Base-by-base conservation (phyloP, 2,113 vertebrate genomes). In the Fregata magnificens region DNA sequence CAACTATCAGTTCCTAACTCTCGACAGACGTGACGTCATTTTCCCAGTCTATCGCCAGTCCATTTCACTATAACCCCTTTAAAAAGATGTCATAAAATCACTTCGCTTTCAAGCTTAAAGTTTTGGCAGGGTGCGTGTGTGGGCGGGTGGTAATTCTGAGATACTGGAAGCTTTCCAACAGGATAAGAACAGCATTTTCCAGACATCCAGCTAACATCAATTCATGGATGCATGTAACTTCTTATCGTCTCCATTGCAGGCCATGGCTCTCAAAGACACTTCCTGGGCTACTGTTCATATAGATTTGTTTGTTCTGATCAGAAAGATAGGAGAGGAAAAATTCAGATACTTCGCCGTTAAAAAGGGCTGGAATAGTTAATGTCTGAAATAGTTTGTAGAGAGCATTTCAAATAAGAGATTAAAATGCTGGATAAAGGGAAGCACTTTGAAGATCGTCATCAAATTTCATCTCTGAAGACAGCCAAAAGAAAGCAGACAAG, bases 351-450 rank as follows among this genome's bases (percentile, higher is more conserved):
- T 56, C 3, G 8, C 50, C 71, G 90, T 90, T 92, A 90, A 70
- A 91, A 83, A 86, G 32, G 21, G 13, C 15, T 61, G 61, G 49
- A 87, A 93, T 59, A 85, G 73, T 90, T 94, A 94, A 90, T 66
- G 67, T 58, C 67, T 92, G 67, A 83, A 95, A 83, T 17, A 90
- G 59, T 72, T 87, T 66, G 58, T 47, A 85, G 93, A 88, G 3
- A 61, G 26, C n/a, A 73, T 93, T 97, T 90, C 85, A 88, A 90
- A 62, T 62, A 92, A 80, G 50, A 94, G 87, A 94, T 78, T 90
- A 92, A 96, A 94, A 88, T 55, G 62, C 34, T 83, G 67, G 88
- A 86, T 95, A 97, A 96, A 40, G 17, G 44, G 47, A 95, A 92
- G 69, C 50, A 84, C 86, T 95, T 91, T 93, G 90, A 95, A 94